A percentile compares a stretch with the other conserved stretches of the same genome.
phyloP scores from a whole-genome alignment of 2,797 vertebrate genomes.

The Rhinogobio ventralis region DNA sequence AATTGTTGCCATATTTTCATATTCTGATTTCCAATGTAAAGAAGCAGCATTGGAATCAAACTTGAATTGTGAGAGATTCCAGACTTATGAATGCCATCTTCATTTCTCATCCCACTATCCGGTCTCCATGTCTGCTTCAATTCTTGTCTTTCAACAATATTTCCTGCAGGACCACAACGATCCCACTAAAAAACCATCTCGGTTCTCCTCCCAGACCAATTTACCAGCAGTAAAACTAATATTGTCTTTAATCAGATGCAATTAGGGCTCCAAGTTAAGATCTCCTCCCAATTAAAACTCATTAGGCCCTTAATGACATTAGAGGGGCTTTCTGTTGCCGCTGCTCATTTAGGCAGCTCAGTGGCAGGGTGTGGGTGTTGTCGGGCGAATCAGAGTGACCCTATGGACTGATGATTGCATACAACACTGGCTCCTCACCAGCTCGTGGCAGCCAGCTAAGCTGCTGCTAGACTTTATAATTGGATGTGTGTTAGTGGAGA shows the following conservation, averaged over 20 bases:
- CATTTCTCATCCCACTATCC: slow-evolving; percentile 45
- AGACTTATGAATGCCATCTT: slow-evolving; percentile 33
- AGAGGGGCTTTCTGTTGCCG: slow-evolving; percentile 75
- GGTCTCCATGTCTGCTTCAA: slow-evolving; percentile 56
- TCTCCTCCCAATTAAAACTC: slow-evolving; percentile 86
- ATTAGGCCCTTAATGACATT: slow-evolving; percentile 83
- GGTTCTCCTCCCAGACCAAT: slow-evolving; percentile 72
- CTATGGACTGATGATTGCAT: slow-evolving; percentile 44
- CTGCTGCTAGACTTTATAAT: slow-evolving; percentile 57
- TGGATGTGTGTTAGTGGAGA: slow-evolving; percentile 50
- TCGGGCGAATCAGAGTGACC: slow-evolving; percentile 43
- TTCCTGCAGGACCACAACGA: slow-evolving; percentile 77
- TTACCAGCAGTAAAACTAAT: slow-evolving; percentile 83
- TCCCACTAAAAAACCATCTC: slow-evolving; percentile 65
- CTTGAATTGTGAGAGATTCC: not conserved
- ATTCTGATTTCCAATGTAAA: not conserved
- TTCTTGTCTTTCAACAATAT: slow-evolving; percentile 64
- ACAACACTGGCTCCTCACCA: slow-evolving; percentile 52
- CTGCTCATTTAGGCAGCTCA: slow-evolving; percentile 65
- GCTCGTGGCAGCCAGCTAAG: slow-evolving; percentile 43
- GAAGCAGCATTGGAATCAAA: too few species aligned
- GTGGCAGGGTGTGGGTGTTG: slow-evolving; percentile 49
- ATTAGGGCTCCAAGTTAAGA: slow-evolving; percentile 84
- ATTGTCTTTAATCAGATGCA: slow-evolving; percentile 88
- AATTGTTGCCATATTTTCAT: not conserved